phyloP scores from a whole-genome alignment of 1,140 invertebrate genomes.

The Hirudo medicinalis region DNA sequence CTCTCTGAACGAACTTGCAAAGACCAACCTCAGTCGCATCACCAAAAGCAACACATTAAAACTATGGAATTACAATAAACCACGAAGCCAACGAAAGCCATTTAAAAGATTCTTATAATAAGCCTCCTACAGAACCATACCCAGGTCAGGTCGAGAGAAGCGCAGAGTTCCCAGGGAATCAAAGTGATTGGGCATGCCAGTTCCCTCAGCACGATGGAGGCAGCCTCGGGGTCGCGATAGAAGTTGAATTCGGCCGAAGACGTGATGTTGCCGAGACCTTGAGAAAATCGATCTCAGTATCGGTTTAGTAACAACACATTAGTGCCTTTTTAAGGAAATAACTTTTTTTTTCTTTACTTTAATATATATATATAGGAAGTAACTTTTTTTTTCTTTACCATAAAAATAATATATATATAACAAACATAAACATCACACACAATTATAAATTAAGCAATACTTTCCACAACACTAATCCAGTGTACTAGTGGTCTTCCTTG shows the following conservation, averaged over 20 bases:
- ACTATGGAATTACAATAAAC: not conserved
- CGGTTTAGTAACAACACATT: too few relatives aligned
- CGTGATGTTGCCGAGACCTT: conserved; percentile 55
- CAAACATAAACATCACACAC: too few relatives aligned
- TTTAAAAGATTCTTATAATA: not conserved
- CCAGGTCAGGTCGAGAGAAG: not conserved
- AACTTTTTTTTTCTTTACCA: too few relatives aligned
- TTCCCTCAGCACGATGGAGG: conserved; percentile 36
- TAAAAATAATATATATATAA: too few relatives aligned
- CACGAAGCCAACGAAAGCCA: not conserved
- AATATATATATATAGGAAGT: too few relatives aligned
- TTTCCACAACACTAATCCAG: not conserved
- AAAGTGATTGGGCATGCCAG: conserved; percentile 8
- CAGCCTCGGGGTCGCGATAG: conserved; percentile 61
- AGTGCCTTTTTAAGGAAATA: too few relatives aligned
- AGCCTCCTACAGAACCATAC: conserved; percentile 6
- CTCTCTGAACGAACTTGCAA: not conserved
- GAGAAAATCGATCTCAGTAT: not conserved
- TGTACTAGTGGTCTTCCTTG: too few relatives aligned
- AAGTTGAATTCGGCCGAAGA: conserved; percentile 66
- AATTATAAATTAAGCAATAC: not conserved
- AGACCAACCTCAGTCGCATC: not conserved
- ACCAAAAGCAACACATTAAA: not conserved
- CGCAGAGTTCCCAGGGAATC: conserved; percentile 22
- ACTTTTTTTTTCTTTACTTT: too few relatives aligned